A percentile compares a stretch with the other conserved stretches of the same genome.
These are phyloP conservation scores for Eupithecia insigniata DNA, from an alignment of 2,888 invertebrate genomes.

Conservation along the genomic window DNA sequence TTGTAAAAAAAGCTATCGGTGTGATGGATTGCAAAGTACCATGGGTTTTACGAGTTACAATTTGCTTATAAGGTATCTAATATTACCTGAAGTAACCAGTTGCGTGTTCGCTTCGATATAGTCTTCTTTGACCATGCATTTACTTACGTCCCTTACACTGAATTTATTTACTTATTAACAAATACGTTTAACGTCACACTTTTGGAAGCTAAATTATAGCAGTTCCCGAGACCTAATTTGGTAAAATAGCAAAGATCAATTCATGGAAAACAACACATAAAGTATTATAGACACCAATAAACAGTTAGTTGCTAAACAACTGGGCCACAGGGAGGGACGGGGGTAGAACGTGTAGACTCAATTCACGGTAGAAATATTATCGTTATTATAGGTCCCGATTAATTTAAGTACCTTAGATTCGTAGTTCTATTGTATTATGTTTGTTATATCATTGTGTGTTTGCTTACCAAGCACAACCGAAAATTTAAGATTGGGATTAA, in stretches of 20 bases:
- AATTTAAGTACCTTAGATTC: background rate
- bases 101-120: constrained; percentile 50
- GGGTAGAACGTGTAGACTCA: constrained; percentile 13
- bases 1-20: constrained; percentile 21
- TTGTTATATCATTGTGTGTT: no score
- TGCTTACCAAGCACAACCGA: no score
- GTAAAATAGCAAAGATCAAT: constrained; percentile 35
- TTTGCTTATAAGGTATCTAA: constrained; percentile 41
- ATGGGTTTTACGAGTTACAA: constrained; percentile 37
- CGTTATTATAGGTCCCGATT: background rate
- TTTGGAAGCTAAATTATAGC: constrained; percentile 28
- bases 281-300: constrained; percentile 40
- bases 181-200: constrained; percentile 6
- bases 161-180: constrained; percentile 17
- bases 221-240: constrained; percentile 37
- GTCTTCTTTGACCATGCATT: background rate
- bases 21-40: constrained; percentile 30
- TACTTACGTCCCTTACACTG: constrained; percentile 23
- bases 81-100: constrained; percentile 49
- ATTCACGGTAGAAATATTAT: constrained; percentile 22
- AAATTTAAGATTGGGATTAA: no score
- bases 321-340: constrained; percentile 30
- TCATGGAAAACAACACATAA: constrained; percentile 37
- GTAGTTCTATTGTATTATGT: background rate
- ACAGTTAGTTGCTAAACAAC: constrained; percentile 43